Conservation (phyloP, 2,888 invertebrate genomes). For the Tetrapedia diversipes region DNA sequence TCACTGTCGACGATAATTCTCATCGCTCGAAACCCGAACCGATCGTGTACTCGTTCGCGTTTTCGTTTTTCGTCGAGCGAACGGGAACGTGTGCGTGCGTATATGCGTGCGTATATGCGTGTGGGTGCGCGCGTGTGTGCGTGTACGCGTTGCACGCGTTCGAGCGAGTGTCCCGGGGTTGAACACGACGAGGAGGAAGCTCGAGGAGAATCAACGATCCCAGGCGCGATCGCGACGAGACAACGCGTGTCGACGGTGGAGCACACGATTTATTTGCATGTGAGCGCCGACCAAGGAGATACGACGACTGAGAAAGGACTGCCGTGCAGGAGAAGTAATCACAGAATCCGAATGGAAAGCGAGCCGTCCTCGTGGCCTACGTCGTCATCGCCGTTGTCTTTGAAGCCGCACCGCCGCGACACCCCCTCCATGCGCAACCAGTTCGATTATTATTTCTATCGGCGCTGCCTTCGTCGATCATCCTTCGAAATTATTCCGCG, state of each 20-base stretch:
- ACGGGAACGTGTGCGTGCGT: too few relatives aligned
- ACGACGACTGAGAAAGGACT: conserved; percentile 68
- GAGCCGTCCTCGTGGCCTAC: conserved; percentile 40
- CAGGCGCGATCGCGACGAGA: conserved; percentile 1
- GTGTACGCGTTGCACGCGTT: too few relatives aligned
- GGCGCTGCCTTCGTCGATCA: not conserved
- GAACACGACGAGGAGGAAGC: not conserved
- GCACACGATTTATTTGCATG: conserved; percentile 28
- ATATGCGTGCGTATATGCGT: too few relatives aligned
- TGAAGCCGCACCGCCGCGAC: conserved; percentile 20
- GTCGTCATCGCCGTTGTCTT: conserved; percentile 33
- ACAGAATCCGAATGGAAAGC: conserved; percentile 72
- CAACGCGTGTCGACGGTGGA: not conserved
- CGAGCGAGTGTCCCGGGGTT: not conserved
- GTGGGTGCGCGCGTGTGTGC: too few relatives aligned
- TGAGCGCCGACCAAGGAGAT: conserved; percentile 50
- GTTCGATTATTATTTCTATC: conserved; percentile 22
- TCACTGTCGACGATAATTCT: not conserved
- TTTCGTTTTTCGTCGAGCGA: too few relatives aligned
- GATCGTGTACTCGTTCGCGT: too few relatives aligned
- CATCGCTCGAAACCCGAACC: too few relatives aligned
- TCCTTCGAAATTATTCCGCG: too few relatives aligned
- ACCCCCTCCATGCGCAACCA: conserved; percentile 44
- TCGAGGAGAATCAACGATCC: not conserved
- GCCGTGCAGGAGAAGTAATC: conserved; percentile 63